Conservation (phyloP, 2,797 vertebrate species). For the Parauchenoglanis ngamensis region DNA sequence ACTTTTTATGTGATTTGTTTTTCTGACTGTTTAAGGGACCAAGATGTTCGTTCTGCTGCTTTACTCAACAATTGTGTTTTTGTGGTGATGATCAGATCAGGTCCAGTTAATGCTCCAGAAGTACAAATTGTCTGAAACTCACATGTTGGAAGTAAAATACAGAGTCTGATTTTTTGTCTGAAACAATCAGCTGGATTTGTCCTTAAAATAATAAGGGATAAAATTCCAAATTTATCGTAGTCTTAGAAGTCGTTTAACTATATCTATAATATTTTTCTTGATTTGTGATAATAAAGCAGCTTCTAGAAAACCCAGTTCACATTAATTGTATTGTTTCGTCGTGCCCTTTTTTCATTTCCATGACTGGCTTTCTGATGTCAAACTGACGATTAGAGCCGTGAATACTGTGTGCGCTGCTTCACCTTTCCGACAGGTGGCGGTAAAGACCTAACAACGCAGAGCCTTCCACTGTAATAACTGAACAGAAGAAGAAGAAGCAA, state of each 20-base stretch:
- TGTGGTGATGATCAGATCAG: neutral
- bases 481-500: neutral
- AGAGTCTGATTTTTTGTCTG: neutral
- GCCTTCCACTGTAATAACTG: neutral
- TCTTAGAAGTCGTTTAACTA: neutral
- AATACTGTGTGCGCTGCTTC: neutral
- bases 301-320: neutral
- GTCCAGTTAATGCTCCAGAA: neutral
- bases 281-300: neutral
- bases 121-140: neutral
- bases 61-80: neutral
- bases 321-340: neutral
- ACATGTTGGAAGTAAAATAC: neutral
- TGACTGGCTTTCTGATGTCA: neutral
- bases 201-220: no score
- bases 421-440: neutral
- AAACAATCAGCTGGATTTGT: neutral
- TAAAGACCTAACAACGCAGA: neutral
- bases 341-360: neutral
- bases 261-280: neutral
- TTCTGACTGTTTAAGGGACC: neutral
- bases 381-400: neutral
- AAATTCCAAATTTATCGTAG: neutral
- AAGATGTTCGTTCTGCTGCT: neutral
- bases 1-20: neutral